A percentile compares a stretch with the other conserved stretches of the same genome.
Conservation (phyloP, 2,888 invertebrate species). For the Chaitophorus viminalis region DNA sequence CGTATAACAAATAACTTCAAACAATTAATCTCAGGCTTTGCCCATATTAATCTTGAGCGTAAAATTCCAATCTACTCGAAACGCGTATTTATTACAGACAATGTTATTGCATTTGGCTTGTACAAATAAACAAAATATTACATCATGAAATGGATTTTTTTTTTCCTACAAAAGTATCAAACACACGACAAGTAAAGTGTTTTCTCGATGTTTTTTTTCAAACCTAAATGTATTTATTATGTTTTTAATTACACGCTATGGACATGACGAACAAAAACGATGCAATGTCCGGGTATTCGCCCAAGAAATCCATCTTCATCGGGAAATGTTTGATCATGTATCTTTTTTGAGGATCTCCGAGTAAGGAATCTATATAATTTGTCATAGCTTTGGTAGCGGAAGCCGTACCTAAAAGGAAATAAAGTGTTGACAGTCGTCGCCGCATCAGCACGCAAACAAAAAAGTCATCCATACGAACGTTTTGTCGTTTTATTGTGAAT, state of each 20-base stretch:
- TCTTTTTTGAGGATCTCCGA: constrained; percentile 72
- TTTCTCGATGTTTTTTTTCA: neutral
- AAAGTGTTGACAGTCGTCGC: neutral
- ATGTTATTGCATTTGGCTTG: no score
- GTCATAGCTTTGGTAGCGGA: constrained; percentile 80
- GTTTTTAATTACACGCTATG: constrained; percentile 32
- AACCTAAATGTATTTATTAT: neutral
- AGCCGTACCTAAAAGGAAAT: constrained; percentile 73
- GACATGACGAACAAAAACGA: constrained; percentile 36
- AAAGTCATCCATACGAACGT: no score
- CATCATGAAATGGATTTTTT: neutral
- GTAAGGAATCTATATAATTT: constrained; percentile 77
- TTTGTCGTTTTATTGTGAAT: neutral
- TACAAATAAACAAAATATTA: no score
- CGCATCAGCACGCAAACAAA: neutral
- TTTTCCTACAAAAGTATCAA: neutral
- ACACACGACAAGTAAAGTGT: neutral
- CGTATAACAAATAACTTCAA: neutral
- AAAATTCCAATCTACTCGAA: neutral
- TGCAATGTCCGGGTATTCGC: constrained; percentile 74
- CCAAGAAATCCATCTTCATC: constrained; percentile 73
- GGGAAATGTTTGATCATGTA: constrained; percentile 71
- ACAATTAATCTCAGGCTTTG: neutral
- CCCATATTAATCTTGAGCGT: neutral
- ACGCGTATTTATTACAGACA: neutral